phyloP scores from a whole-genome alignment of 2,797 vertebrate species.

The Botia almorhae region DNA sequence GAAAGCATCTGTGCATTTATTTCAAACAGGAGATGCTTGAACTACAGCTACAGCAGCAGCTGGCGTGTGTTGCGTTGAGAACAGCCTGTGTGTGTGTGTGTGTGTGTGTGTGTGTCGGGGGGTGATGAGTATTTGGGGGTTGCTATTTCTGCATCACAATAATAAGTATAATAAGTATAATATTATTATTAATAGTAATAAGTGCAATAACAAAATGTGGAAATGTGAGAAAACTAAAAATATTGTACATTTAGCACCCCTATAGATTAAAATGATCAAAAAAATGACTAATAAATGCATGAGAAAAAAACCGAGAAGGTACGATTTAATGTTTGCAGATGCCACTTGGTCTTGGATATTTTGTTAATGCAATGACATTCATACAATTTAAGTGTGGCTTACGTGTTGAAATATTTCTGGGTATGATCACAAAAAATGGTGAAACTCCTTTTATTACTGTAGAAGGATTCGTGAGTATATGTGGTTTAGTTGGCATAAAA shows the following conservation, averaged over 20 bases:
- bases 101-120: slow-evolving; percentile 35
- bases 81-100: slow-evolving; percentile 47
- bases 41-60: slow-evolving; percentile 37
- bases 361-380: neutral
- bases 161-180: no score
- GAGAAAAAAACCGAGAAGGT: neutral
- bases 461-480: neutral
- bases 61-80: slow-evolving; percentile 38
- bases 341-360: neutral
- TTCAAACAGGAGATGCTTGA: slow-evolving; percentile 40
- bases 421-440: neutral
- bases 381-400: neutral
- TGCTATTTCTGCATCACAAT: slow-evolving; percentile 43
- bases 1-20: slow-evolving; percentile 43
- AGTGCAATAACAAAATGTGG: neutral
- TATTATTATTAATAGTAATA: no score
- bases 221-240: neutral
- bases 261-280: neutral
- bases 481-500: neutral
- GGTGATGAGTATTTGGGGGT: slow-evolving; percentile 57
- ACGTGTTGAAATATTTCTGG: neutral
- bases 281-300: neutral
- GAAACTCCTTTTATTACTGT: neutral
- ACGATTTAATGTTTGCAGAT: neutral
- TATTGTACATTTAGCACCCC: neutral